Conservation (phyloP, 2,797 vertebrate species). For the Mycteria americana region DNA sequence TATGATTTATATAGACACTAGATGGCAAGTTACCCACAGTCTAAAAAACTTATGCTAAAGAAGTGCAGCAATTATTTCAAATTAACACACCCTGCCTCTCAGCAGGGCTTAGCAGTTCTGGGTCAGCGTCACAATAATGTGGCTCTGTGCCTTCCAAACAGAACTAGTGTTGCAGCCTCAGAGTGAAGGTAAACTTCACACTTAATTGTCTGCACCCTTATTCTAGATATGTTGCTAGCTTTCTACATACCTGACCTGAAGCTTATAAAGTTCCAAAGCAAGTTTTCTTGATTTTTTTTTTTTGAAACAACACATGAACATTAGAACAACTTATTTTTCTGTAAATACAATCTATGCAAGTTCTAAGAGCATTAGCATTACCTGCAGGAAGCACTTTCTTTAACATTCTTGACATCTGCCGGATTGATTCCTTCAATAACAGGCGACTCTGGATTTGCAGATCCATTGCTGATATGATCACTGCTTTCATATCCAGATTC, state of each 20-base stretch:
- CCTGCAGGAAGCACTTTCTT: constrained; percentile 80
- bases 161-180: neutral
- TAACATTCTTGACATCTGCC: constrained; percentile 72
- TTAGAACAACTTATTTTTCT: neutral
- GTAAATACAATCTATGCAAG: neutral
- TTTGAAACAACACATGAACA: neutral
- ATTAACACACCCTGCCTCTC: neutral
- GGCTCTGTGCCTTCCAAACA: neutral
- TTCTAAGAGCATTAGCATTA: constrained; percentile 57
- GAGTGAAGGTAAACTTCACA: neutral
- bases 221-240: neutral
- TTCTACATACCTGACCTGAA: neutral
- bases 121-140: neutral
- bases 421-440: constrained; percentile 77
- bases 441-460: constrained; percentile 86
- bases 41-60: neutral
- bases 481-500: constrained; percentile 96
- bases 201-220: neutral
- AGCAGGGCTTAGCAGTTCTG: neutral
- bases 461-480: constrained; percentile 90
- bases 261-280: neutral
- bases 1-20: neutral
- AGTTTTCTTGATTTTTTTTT: neutral
- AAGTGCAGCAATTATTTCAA: neutral
- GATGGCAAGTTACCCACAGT: neutral